A percentile compares a stretch with the other conserved stretches of the same genome.
These are phyloP conservation scores for Latrodectus hesperus DNA, from an alignment of 2,888 invertebrate genomes.

Conservation along the genomic window DNA sequence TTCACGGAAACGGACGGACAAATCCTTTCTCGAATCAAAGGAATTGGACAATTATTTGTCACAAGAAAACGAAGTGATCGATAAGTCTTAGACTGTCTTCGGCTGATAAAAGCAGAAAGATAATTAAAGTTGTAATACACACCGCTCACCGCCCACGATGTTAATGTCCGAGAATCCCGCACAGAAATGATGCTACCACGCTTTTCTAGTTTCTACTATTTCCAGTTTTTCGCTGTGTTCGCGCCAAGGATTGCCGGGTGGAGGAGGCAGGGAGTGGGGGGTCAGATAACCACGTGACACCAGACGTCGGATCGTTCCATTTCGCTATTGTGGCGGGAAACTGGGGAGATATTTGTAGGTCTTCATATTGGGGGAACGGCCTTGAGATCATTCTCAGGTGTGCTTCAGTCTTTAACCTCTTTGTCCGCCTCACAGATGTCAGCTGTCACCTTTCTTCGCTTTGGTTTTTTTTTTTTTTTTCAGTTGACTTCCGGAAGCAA, in stretches of 20 bases:
- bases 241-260: background rate
- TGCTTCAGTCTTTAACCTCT: background rate
- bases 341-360: background rate
- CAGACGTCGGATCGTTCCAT: background rate
- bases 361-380: background rate
- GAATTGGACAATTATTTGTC: too few relatives aligned
- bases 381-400: background rate
- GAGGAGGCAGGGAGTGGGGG: background rate
- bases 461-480: too few relatives aligned
- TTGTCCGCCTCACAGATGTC: background rate
- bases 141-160: background rate
- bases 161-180: background rate
- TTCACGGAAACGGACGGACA: too few relatives aligned
- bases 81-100: too few relatives aligned
- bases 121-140: too few relatives aligned
- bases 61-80: too few relatives aligned
- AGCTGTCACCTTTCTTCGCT: background rate
- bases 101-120: too few relatives aligned
- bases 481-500: too few relatives aligned
- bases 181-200: too few relatives aligned
- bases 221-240: background rate
- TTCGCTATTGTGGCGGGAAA: slow-evolving; percentile 5
- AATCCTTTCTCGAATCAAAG: too few relatives aligned
- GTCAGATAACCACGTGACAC: slow-evolving; percentile 4
- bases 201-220: too few relatives aligned